Conservation (phyloP, 2,888 invertebrate genomes). For the Frankliniella intonsa region DNA sequence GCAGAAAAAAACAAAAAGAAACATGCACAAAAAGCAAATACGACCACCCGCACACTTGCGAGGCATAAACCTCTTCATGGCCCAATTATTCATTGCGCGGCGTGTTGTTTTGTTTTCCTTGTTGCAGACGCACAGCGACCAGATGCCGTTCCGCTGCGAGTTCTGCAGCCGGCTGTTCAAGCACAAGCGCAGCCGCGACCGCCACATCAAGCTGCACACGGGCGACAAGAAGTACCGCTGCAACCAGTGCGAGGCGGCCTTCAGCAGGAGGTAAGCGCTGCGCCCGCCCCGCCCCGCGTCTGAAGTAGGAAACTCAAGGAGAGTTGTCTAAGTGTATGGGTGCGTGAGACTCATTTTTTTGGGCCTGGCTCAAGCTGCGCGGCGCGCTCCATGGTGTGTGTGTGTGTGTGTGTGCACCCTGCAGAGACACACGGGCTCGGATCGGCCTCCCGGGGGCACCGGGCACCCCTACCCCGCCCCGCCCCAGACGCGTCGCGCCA, state of each 20-base stretch:
- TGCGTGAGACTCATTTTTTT: too few relatives aligned
- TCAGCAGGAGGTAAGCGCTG: slow-evolving; percentile 89
- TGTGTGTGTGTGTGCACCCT: slow-evolving; percentile 16
- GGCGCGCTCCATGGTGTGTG: too few relatives aligned
- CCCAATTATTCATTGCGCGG: background rate
- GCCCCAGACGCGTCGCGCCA: background rate
- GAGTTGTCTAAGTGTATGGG: background rate
- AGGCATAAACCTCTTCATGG: background rate
- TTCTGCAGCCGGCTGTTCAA: slow-evolving; percentile 90
- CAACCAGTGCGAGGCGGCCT: slow-evolving; percentile 78
- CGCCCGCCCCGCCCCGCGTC: too few relatives aligned
- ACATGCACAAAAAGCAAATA: background rate
- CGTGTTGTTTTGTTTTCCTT: slow-evolving; percentile 33
- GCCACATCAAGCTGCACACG: slow-evolving; percentile 82
- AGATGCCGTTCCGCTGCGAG: slow-evolving; percentile 87
- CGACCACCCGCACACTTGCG: background rate
- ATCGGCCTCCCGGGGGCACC: slow-evolving; percentile 25
- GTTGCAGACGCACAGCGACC: slow-evolving; percentile 63
- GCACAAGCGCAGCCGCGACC: slow-evolving; percentile 88
- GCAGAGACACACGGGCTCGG: background rate
- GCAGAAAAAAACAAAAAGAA: background rate
- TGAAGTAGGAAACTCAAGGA: background rate
- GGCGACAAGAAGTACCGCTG: slow-evolving; percentile 65
- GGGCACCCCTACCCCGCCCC: background rate
- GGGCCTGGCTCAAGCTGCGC: too few relatives aligned